These are phyloP conservation scores for Neogobius melanostomus DNA, from an alignment of 2,113 vertebrate species.

Conservation along the genomic window DNA sequence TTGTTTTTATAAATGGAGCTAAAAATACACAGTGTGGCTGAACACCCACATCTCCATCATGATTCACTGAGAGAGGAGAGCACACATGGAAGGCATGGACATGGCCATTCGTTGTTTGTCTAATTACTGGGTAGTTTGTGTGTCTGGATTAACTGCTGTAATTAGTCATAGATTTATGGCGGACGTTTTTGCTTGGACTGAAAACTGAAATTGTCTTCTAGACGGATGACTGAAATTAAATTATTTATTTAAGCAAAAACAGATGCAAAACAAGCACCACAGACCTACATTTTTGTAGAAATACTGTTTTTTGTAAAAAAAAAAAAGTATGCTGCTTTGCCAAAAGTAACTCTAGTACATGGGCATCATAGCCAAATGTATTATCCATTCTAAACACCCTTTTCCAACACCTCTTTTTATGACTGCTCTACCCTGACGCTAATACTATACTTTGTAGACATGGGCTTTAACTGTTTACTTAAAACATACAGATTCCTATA, in stretches of 20 bases:
- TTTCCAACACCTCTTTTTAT: too few species aligned
- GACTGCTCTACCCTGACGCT: too few species aligned
- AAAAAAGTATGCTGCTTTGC: too few species aligned
- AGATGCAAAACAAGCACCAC: constrained; percentile 11
- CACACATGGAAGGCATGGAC: constrained; percentile 57
- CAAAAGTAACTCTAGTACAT: too few species aligned
- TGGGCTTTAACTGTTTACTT: too few species aligned
- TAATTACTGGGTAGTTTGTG: constrained; percentile 72
- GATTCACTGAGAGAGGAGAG: constrained; percentile 55
- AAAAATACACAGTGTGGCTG: constrained; percentile 42
- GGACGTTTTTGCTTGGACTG: constrained; percentile 55
- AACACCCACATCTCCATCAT: constrained; percentile 42
- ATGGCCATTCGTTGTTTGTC: constrained; percentile 68
- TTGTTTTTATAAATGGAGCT: constrained; percentile 41
- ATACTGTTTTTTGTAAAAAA: too few species aligned
- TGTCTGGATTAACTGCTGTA: constrained; percentile 70
- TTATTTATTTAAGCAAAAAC: constrained; percentile 8
- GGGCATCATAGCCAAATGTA: too few species aligned
- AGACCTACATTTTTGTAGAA: too few species aligned
- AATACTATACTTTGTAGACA: too few species aligned
- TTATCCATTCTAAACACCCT: too few species aligned
- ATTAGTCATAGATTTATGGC: constrained; percentile 74
- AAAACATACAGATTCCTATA: too few species aligned
- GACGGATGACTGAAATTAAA: constrained; percentile 13
- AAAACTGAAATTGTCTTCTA: constrained; percentile 43